Evolutionary conservation across 2,113 vertebrate genomes (phyloP).

Genomic region (Neodon shergylaensis): DNA sequence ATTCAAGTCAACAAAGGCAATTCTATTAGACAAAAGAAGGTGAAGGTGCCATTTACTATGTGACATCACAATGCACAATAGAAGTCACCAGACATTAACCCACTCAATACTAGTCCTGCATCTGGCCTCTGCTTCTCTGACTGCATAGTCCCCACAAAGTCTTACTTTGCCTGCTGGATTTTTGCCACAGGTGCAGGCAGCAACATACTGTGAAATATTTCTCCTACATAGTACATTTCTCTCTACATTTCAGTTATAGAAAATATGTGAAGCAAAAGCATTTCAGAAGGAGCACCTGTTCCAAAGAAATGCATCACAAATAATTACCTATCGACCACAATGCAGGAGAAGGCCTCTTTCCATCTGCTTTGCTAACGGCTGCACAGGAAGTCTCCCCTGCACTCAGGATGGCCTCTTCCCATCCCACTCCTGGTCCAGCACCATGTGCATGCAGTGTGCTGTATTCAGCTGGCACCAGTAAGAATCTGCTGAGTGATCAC

Average conservation of each 20-base stretch:
- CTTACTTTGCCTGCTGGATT: not conserved
- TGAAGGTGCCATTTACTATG: slow-evolving; percentile 20
- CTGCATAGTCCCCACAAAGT: not conserved
- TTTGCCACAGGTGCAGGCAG: slow-evolving; percentile 22
- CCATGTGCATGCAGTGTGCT: not conserved
- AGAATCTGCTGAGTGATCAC: not conserved
- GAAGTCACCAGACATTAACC: slow-evolving; percentile 14
- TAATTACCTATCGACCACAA: slow-evolving; percentile 78
- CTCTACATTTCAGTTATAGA: slow-evolving; percentile 54
- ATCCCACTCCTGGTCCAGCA: not conserved
- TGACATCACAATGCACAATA: not conserved
- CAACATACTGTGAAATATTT: slow-evolving; percentile 66
- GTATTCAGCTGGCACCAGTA: not conserved
- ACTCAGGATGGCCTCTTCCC: slow-evolving; percentile 1
- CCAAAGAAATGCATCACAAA: slow-evolving; percentile 85
- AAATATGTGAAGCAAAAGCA: slow-evolving; percentile 77
- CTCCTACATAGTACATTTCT: slow-evolving; percentile 50
- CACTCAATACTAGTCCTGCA: not conserved
- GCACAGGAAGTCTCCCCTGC: not conserved
- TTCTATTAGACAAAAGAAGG: not conserved
- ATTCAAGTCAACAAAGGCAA: slow-evolving; percentile 21
- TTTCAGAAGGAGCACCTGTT: slow-evolving; percentile 80
- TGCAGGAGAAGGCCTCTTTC: slow-evolving; percentile 60
- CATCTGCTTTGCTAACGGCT: slow-evolving; percentile 52
- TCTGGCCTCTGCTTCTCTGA: not conserved